A percentile compares a stretch with the other conserved stretches of the same genome.
phyloP scores from a whole-genome alignment of 1,140 invertebrate genomes.

The Bombus sylvicola region DNA sequence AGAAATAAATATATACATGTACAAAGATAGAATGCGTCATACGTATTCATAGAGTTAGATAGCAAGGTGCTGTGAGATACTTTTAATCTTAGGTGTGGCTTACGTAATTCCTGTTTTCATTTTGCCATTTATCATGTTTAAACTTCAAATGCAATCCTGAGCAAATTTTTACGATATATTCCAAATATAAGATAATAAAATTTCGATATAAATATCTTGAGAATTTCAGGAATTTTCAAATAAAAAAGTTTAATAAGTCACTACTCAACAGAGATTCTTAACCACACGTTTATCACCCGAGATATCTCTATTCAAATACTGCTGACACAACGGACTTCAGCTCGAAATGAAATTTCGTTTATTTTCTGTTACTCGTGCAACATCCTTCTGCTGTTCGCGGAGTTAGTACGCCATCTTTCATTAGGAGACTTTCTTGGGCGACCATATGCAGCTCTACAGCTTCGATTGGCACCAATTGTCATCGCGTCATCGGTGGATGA shows the following conservation, averaged over 20 bases:
- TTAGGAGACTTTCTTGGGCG: not conserved
- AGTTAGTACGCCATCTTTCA: conserved; percentile 1
- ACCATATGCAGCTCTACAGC: not conserved
- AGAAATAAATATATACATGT: not conserved
- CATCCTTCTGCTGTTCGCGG: not conserved
- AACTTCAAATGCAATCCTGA: no score
- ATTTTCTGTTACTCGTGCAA: conserved; percentile 26
- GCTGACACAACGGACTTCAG: not conserved
- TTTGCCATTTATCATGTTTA: not conserved
- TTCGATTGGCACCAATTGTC: conserved; percentile 45
- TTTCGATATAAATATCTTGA: not conserved
- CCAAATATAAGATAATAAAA: not conserved
- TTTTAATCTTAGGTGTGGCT: not conserved
- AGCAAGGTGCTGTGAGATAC: not conserved
- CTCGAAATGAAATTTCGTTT: conserved; percentile 1
- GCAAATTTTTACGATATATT: not conserved
- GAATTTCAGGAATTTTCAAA: not conserved
- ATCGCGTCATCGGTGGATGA: conserved; percentile 21
- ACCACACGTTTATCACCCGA: not conserved
- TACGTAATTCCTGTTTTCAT: not conserved
- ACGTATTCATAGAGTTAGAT: not conserved
- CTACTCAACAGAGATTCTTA: not conserved
- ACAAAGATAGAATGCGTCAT: not conserved
- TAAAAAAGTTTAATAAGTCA: not conserved
- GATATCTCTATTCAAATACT: not conserved